Conservation (phyloP, 1,140 invertebrate species). For the Cryptotermes secundus region DNA sequence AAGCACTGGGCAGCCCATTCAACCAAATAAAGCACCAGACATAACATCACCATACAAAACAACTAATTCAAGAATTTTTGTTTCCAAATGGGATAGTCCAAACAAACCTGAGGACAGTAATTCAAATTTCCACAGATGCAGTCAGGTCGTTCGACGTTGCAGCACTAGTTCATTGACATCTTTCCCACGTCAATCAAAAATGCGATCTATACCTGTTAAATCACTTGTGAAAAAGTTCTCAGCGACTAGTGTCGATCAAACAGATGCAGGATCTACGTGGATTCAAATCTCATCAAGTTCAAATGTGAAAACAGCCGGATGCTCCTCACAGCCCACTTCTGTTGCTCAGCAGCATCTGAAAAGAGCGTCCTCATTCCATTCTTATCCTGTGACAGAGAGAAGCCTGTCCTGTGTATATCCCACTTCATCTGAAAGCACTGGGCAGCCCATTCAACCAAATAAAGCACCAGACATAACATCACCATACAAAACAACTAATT, state of each 20-base stretch:
- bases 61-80: neutral
- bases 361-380: neutral
- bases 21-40: neutral
- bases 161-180: neutral
- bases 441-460: neutral
- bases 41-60: neutral
- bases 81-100: neutral
- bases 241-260: neutral
- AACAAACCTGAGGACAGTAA: neutral
- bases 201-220: neutral
- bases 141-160: neutral
- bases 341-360: neutral
- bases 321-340: neutral
- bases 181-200: neutral
- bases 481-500: neutral
- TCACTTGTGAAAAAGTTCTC: constrained; percentile 17
- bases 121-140: neutral
- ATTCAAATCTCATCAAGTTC: neutral
- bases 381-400: neutral
- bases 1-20: neutral
- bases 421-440: neutral
- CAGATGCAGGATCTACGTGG: neutral
- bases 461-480: neutral
- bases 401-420: neutral
- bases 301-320: neutral